phyloP scores from a whole-genome alignment of 2,113 vertebrate genomes.

The human region DNA sequence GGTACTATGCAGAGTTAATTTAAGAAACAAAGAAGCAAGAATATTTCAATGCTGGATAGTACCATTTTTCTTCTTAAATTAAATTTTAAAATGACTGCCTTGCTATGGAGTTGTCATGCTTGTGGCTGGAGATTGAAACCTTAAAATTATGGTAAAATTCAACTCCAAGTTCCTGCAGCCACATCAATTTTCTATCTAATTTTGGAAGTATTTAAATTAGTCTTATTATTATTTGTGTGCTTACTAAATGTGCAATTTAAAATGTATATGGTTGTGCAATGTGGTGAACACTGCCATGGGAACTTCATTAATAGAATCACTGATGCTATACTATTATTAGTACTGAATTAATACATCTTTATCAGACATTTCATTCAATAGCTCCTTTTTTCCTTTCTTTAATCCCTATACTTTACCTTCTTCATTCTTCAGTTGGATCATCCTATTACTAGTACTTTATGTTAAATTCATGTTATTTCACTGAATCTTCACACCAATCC shows the following conservation, averaged over 20 bases:
- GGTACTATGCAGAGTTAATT: neutral
- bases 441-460: neutral
- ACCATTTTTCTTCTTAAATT: neutral
- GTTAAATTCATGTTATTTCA: neutral
- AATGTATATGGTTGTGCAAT: neutral
- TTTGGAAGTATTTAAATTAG: constrained; percentile 11
- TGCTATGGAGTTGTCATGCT: neutral
- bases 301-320: constrained; percentile 15
- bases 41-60: neutral
- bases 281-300: neutral
- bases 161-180: neutral
- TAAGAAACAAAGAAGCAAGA: neutral
- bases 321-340: neutral
- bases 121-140: constrained; percentile 15
- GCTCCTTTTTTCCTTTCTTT: neutral
- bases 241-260: constrained; percentile 36
- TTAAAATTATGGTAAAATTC: constrained; percentile 33
- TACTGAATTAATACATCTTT: neutral
- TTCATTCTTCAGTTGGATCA: neutral
- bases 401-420: neutral
- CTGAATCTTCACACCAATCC: neutral
- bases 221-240: neutral
- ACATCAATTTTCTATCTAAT: constrained; percentile 7
- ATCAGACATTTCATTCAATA: neutral
- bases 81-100: neutral